A percentile compares a stretch with the other conserved stretches of the same genome.
Evolutionary conservation across 2,888 invertebrate species (phyloP).

Genomic region (Junonia oenone): DNA sequence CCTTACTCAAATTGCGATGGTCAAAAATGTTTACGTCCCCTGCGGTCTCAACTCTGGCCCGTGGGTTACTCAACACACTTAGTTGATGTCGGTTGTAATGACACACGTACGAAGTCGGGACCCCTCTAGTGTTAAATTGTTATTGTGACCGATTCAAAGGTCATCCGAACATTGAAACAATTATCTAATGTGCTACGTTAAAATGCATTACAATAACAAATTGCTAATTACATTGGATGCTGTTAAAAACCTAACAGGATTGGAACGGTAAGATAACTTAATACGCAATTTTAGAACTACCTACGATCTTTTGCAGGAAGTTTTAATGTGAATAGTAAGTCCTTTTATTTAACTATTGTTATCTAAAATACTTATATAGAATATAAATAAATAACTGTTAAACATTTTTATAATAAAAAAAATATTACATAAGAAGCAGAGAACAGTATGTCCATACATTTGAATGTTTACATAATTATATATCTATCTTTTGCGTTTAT

Average conservation of each 20-base stretch:
- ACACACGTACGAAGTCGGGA: slow-evolving; percentile 13
- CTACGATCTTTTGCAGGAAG: too few species aligned
- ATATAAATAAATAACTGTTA: too few species aligned
- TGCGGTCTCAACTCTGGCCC: slow-evolving; percentile 40
- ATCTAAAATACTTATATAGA: too few species aligned
- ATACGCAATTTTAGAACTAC: not conserved
- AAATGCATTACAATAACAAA: slow-evolving; percentile 9
- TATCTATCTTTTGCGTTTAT: too few species aligned
- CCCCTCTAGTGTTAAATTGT: slow-evolving; percentile 13
- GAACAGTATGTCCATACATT: too few species aligned
- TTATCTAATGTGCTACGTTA: slow-evolving; percentile 8
- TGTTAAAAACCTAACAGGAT: not conserved
- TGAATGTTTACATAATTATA: too few species aligned
- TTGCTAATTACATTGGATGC: not conserved
- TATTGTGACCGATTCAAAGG: slow-evolving; percentile 23
- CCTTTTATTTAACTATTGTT: too few species aligned
- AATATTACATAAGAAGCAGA: too few species aligned
- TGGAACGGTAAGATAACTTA: slow-evolving; percentile 8
- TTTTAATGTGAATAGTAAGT: too few species aligned
- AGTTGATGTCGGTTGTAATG: slow-evolving; percentile 16
- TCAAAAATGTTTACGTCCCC: slow-evolving; percentile 39
- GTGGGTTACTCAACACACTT: slow-evolving; percentile 35
- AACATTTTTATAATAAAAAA: too few species aligned
- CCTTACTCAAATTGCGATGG: slow-evolving; percentile 5
- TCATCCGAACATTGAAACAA: slow-evolving; percentile 6